Base-by-base conservation (phyloP, 2,888 invertebrate genomes). In the Rapana venosa region DNA sequence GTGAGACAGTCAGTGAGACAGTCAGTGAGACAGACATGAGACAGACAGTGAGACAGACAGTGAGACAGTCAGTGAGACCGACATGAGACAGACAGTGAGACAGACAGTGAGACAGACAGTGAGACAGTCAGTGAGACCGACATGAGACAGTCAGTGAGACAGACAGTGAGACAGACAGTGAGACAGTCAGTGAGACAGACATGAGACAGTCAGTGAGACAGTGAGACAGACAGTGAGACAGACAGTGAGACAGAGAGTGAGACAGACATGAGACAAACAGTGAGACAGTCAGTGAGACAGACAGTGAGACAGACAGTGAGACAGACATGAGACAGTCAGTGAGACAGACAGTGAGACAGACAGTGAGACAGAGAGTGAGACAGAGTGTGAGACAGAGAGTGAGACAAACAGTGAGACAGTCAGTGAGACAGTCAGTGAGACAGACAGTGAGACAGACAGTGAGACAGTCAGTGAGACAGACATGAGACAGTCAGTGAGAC, bases 41-140 rank as follows among this genome's bases (percentile, higher is more conserved):
- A 32, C 5, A 79, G 32, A 32, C 5, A 32, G 79, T 30, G 32
- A 79, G 79, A 79, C 11, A 79, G 79, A 79, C 32, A 79, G 32
- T 11, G 79, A 79, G 35, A 30, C 6, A 32, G 74, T 17, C 22
- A 79, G 79, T 30, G 32, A 79, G 79, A 83, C 22, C 36, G 83
- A 83, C 20, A 83, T 36, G 36, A 83, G 83, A 83, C 22, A 83
- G 20, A n/a, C n/a, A 83, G 83, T 36, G 36, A 83, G 83, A 83
- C 36, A 35, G 36, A 47, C 36, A 35, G 47, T 20, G 83, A 47
- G 77, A 79, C 32, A 83, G 83, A 83, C 30, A 83, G 83, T 36
- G 36, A 83, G 83, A 83, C 22, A 83, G 36, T 36, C 22, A 83
- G 81, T 36, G 36, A 83, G 83, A 83, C 36, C 36, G 36, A n/a